Evolutionary conservation across 2,797 vertebrate genomes (phyloP).

Genomic region (Sebastolobus altivelis): DNA sequence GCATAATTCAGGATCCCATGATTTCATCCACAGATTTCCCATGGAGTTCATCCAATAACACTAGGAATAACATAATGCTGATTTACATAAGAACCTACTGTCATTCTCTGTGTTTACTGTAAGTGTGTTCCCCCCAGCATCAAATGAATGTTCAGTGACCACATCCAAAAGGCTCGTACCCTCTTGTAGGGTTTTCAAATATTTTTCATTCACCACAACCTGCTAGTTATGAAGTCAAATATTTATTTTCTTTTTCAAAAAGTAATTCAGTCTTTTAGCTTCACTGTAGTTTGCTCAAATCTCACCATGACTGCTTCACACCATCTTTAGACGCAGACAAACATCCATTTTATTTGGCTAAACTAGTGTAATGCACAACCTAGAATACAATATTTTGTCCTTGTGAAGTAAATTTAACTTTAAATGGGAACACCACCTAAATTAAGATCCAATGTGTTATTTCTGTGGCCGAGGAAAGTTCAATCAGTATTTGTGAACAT

Average conservation of each 20-base stretch:
- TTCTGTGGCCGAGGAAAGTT: no score
- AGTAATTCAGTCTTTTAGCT: background rate
- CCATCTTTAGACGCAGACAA: background rate
- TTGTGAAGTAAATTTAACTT: no score
- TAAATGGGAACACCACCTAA: no score
- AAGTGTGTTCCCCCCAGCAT: background rate
- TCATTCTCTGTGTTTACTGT: constrained; percentile 5
- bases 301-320: background rate
- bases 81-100: background rate
- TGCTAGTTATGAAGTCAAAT: background rate
- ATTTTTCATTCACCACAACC: background rate
- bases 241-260: background rate
- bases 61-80: background rate
- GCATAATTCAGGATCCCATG: background rate
- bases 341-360: background rate
- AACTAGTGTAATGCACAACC: no score
- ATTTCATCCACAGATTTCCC: background rate
- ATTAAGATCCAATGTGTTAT: no score
- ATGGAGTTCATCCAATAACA: constrained; percentile 6
- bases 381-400: no score
- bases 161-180: constrained; percentile 2
- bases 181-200: background rate
- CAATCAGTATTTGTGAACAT: no score
- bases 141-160: background rate
- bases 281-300: background rate